Conservation (phyloP, 2,888 invertebrate genomes). For the Tipula confusa region DNA sequence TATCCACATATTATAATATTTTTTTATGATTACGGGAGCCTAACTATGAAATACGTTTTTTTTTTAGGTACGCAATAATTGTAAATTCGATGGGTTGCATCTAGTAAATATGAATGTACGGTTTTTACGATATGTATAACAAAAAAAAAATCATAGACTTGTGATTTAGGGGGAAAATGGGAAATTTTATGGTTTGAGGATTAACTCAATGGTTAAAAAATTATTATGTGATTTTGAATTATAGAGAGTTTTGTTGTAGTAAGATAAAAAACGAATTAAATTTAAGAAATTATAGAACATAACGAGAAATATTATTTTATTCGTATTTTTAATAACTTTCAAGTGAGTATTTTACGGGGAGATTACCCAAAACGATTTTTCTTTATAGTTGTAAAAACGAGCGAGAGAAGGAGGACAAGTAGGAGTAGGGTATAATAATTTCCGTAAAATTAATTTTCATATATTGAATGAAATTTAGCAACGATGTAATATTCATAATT, state of each 20-base stretch:
- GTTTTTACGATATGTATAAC: not conserved
- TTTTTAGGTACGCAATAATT: not conserved
- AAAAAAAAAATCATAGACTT: not conserved
- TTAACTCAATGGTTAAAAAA: slow-evolving; percentile 9
- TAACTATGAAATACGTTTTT: not conserved
- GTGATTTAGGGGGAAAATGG: not conserved
- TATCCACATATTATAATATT: not conserved
- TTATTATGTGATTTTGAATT: not conserved
- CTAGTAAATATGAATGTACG: not conserved
- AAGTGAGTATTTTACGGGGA: not conserved
- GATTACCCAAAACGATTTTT: not conserved
- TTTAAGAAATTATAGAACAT: not conserved
- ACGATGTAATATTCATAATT: not conserved
- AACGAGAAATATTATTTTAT: not conserved
- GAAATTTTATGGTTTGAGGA: not conserved
- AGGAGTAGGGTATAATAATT: not conserved
- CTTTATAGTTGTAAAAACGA: no score
- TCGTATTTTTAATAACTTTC: not conserved
- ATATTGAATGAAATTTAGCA: not conserved
- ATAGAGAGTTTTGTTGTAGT: slow-evolving; percentile 5
- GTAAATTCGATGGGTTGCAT: not conserved
- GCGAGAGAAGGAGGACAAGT: no score
- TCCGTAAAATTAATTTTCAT: not conserved
- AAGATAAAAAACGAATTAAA: not conserved
- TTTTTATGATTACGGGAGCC: not conserved